Conservation (phyloP, 1,140 invertebrate genomes). For the Zaprionus vittiger region DNA sequence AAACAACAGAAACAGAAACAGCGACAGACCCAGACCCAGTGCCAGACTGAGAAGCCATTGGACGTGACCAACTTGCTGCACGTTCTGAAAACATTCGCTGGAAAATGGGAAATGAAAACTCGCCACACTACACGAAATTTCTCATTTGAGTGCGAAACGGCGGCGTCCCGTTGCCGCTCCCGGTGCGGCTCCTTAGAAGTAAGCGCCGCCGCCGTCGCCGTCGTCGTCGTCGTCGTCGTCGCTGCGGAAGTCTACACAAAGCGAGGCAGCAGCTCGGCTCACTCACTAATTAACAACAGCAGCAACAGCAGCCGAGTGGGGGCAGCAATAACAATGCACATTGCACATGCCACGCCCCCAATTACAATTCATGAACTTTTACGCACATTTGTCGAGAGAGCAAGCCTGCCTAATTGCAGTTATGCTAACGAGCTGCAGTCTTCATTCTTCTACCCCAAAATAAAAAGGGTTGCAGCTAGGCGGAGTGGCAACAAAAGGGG, state of each 20-base stretch:
- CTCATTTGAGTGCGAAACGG: constrained; percentile 73
- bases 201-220: constrained; percentile 45
- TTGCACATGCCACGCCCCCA: constrained; percentile 53
- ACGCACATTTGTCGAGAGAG: constrained; percentile 76
- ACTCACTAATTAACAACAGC: constrained; percentile 66
- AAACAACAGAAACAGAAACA: not conserved
- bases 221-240: not conserved
- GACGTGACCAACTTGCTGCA: constrained; percentile 73
- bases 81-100: constrained; percentile 37
- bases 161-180: constrained; percentile 25
- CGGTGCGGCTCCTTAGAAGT: constrained; percentile 55
- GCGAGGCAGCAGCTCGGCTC: constrained; percentile 1
- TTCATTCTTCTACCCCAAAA: not conserved
- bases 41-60: constrained; percentile 23
- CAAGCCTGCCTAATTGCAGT: constrained; percentile 65
- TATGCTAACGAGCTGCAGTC: constrained; percentile 66
- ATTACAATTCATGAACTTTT: constrained; percentile 71
- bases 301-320: not conserved
- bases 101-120: constrained; percentile 36
- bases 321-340: constrained; percentile 45
- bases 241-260: not conserved
- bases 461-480: constrained; percentile 25
- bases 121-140: constrained; percentile 72
- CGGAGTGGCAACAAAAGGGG: not conserved
- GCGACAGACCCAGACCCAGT: constrained; percentile 32